Conservation (phyloP, 2,113 vertebrate species). For the Bujurquina vittata region DNA sequence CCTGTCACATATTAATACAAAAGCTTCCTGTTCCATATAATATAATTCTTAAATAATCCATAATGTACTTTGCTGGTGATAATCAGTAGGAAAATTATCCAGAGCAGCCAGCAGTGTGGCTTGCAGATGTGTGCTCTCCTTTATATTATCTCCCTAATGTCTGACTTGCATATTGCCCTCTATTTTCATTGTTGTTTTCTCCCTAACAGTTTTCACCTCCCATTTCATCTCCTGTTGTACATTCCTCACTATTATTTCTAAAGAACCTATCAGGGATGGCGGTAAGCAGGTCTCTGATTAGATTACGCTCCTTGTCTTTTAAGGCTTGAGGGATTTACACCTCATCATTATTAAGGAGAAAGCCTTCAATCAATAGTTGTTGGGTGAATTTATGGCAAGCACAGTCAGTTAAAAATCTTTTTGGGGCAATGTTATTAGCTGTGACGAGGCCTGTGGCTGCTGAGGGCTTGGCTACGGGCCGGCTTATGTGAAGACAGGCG, state of each 20-base stretch:
- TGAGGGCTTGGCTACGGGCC: constrained; percentile 35
- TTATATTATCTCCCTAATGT: not conserved
- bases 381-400: constrained; percentile 67
- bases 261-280: constrained; percentile 59
- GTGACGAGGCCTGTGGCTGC: constrained; percentile 47
- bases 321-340: constrained; percentile 72
- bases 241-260: constrained; percentile 64
- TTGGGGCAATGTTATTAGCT: constrained; percentile 58
- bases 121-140: not conserved
- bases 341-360: constrained; percentile 77
- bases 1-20: not conserved
- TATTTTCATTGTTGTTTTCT: constrained; percentile 22
- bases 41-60: constrained; percentile 74
- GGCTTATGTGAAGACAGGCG: constrained; percentile 10
- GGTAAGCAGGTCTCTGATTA: constrained; percentile 72
- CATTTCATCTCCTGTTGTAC: constrained; percentile 41
- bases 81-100: constrained; percentile 68
- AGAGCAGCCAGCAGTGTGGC: constrained; percentile 68
- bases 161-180: constrained; percentile 26
- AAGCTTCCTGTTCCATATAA: not conserved
- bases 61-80: constrained; percentile 78
- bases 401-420: constrained; percentile 62
- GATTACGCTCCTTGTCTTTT: constrained; percentile 77
- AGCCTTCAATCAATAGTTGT: constrained; percentile 81
- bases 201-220: not conserved